Evolutionary conservation across 1,140 invertebrate genomes (phyloP).

Genomic region (Bombyx mandarina): DNA sequence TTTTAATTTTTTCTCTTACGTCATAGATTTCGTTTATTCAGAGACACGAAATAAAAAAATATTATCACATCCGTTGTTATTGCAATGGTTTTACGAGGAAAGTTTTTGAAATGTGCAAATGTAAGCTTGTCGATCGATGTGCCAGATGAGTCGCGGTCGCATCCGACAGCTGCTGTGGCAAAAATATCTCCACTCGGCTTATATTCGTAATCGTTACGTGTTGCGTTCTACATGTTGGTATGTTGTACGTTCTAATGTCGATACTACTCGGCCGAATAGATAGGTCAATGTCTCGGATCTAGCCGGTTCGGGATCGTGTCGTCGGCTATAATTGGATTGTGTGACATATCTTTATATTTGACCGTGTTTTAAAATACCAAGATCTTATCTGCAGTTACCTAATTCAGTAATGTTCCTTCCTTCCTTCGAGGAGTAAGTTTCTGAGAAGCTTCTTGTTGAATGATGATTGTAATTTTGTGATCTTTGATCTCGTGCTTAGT

Average conservation of each 20-base stretch:
- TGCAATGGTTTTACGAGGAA: constrained; percentile 2
- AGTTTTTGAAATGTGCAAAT: constrained; percentile 5
- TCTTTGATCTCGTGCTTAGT: no score
- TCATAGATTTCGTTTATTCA: no score
- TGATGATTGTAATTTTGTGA: no score
- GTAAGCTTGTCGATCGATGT: constrained; percentile 19
- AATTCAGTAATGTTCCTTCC: no score
- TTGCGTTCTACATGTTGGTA: constrained; percentile 10
- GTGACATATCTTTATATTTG: no score
- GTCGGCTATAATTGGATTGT: no score
- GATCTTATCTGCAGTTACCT: no score
- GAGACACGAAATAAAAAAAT: no score
- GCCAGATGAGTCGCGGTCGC: constrained; percentile 37
- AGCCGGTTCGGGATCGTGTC: not conserved
- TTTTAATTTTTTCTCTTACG: no score
- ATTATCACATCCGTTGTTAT: not conserved
- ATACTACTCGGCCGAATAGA: constrained; percentile 35
- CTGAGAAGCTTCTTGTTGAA: no score
- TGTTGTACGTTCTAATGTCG: constrained; percentile 26
- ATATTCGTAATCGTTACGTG: constrained; percentile 32
- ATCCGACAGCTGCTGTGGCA: constrained; percentile 37
- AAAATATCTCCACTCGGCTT: constrained; percentile 50
- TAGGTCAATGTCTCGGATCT: constrained; percentile 57
- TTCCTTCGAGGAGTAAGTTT: no score
- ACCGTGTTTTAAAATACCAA: no score